phyloP scores from a whole-genome alignment of 2,113 vertebrate genomes.

The Eurypyga helias region DNA sequence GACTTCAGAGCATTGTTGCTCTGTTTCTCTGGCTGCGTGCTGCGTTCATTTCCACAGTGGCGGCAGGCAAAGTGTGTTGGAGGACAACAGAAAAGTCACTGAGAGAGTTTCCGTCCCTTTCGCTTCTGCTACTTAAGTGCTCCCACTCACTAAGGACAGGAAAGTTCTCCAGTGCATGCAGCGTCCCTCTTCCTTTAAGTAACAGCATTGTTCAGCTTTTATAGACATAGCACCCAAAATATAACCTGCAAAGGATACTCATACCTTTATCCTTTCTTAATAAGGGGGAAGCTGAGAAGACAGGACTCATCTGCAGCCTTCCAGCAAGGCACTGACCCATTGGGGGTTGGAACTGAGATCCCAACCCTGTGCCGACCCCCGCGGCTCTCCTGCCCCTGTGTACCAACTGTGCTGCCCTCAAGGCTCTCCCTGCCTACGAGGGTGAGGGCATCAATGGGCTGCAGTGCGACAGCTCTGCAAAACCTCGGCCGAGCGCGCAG shows the following conservation, averaged over 20 bases:
- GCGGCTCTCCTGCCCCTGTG: not conserved
- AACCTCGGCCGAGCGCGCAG: not conserved
- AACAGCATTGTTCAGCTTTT: not conserved
- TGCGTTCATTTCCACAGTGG: not conserved
- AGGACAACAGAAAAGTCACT: not conserved
- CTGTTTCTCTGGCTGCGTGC: not conserved
- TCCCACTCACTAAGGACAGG: not conserved
- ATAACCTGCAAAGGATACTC: not conserved
- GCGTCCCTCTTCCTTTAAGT: not conserved
- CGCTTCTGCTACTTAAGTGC: not conserved
- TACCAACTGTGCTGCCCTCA: not conserved
- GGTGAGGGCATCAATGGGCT: not conserved
- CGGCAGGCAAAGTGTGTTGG: not conserved
- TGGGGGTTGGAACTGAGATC: fast-evolving
- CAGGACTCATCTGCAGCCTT: not conserved
- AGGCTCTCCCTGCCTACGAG: not conserved
- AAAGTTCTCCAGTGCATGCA: not conserved
- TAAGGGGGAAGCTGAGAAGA: not conserved
- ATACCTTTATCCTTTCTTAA: not conserved
- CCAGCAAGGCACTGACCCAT: not conserved
- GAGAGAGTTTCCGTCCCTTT: not conserved
- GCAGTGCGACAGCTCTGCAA: not conserved
- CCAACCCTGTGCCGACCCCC: not conserved
- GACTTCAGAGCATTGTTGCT: not conserved
- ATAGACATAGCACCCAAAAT: not conserved